These are phyloP conservation scores for Orius insidiosus DNA, from an alignment of 1,140 invertebrate genomes.

Conservation along the genomic window DNA sequence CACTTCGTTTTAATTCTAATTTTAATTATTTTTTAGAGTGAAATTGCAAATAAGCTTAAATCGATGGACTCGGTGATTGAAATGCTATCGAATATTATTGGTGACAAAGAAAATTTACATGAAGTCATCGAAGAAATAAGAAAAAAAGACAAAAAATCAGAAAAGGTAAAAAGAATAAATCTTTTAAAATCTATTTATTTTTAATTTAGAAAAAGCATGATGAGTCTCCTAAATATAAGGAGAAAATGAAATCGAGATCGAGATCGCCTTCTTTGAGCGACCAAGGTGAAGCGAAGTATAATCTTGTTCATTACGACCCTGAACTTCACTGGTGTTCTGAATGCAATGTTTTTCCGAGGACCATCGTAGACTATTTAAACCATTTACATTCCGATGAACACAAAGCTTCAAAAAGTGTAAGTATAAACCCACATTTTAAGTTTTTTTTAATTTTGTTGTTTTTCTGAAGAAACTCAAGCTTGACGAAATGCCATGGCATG, in stretches of 20 bases:
- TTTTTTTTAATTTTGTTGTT: conserved; percentile 17
- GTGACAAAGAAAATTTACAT: conserved; percentile 33
- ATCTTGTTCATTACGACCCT: conserved; percentile 70
- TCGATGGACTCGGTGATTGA: conserved; percentile 68
- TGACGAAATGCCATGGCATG: conserved; percentile 64
- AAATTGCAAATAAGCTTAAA: conserved; percentile 66
- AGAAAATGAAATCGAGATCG: not conserved
- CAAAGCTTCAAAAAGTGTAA: conserved; percentile 38
- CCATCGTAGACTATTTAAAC: conserved; percentile 65
- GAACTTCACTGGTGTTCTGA: conserved; percentile 75
- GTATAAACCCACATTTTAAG: conserved; percentile 20
- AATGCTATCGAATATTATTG: conserved; percentile 62
- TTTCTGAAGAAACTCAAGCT: conserved; percentile 27
- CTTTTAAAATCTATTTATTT: conserved; percentile 16
- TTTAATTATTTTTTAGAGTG: conserved; percentile 38
- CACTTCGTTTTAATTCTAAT: conserved; percentile 8
- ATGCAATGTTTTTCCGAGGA: conserved; percentile 68
- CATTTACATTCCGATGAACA: conserved; percentile 64
- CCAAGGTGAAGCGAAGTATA: conserved; percentile 23
- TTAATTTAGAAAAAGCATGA: not conserved
- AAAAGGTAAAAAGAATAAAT: conserved; percentile 26
- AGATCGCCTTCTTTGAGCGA: not conserved
- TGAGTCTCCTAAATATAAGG: not conserved
- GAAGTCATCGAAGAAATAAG: conserved; percentile 12
- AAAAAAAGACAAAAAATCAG: conserved; percentile 20